Conservation (phyloP, 2,797 vertebrate species). For the Anolis apletophallus region DNA sequence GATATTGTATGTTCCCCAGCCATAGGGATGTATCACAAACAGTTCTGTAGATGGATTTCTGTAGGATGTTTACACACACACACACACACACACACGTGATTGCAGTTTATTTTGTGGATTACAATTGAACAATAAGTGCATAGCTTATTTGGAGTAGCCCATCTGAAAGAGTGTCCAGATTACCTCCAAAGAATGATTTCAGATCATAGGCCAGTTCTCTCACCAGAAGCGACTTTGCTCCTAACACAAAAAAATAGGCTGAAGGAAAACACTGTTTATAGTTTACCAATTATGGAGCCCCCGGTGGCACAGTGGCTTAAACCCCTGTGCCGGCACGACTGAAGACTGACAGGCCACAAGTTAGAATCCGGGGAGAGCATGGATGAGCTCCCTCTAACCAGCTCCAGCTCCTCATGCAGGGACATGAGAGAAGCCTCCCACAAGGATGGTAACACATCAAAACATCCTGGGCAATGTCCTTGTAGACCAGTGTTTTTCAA, state of each 20-base stretch:
- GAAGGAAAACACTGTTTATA: background rate
- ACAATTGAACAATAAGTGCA: background rate
- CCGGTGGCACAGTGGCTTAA: too few species aligned
- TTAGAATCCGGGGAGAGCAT: too few species aligned
- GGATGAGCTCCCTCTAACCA: too few species aligned
- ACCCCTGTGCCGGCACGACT: too few species aligned
- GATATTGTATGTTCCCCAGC: background rate
- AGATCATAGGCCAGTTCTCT: background rate
- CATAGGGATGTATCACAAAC: background rate
- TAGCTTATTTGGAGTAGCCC: background rate
- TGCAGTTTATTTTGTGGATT: background rate
- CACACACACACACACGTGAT: background rate
- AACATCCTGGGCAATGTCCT: too few species aligned
- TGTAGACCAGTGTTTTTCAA: too few species aligned
- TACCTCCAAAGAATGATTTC: background rate
- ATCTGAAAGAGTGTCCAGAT: background rate
- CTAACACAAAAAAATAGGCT: background rate
- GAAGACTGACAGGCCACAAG: too few species aligned
- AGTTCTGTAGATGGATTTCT: background rate
- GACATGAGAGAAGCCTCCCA: too few species aligned
- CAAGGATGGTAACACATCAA: too few species aligned
- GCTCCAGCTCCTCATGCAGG: too few species aligned
- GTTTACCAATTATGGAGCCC: too few species aligned
- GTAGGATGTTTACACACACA: background rate
- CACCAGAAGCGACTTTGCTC: too few species aligned